phyloP scores from a whole-genome alignment of 2,888 invertebrate genomes.

The Leptopilina drosophilae region DNA sequence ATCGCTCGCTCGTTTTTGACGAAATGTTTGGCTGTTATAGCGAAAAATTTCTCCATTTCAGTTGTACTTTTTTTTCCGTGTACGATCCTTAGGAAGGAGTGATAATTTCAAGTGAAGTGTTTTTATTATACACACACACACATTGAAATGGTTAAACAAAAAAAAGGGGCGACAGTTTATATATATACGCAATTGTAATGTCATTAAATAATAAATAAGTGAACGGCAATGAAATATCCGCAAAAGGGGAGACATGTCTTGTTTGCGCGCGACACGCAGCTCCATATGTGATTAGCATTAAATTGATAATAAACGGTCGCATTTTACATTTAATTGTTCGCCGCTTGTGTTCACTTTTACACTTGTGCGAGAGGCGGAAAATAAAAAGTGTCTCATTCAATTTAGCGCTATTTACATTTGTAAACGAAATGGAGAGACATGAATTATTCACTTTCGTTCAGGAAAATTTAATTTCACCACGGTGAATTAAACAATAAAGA shows the following conservation, averaged over 20 bases:
- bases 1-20: no score
- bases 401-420: constrained; percentile 2
- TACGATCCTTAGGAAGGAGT: not conserved
- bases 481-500: no score
- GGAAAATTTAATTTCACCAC: not conserved
- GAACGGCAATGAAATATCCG: constrained; percentile 37
- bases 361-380: not conserved
- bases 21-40: no score
- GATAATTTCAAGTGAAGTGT: no score
- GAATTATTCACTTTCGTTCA: not conserved
- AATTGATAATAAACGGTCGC: constrained; percentile 36
- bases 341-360: not conserved
- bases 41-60: no score
- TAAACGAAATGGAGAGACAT: not conserved
- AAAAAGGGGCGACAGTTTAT: no score
- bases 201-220: constrained; percentile 41
- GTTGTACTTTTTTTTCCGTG: no score
- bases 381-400: not conserved
- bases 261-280: constrained; percentile 32
- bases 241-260: constrained; percentile 36
- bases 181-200: constrained; percentile 21
- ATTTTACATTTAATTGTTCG: constrained; percentile 14
- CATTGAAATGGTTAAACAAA: no score
- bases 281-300: constrained; percentile 33
- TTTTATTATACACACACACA: no score